Evolutionary conservation across 1,140 invertebrate genomes (phyloP), one percentile per base, ranked within the genome.

Genomic region (Leptestheria dahalacensis): DNA sequence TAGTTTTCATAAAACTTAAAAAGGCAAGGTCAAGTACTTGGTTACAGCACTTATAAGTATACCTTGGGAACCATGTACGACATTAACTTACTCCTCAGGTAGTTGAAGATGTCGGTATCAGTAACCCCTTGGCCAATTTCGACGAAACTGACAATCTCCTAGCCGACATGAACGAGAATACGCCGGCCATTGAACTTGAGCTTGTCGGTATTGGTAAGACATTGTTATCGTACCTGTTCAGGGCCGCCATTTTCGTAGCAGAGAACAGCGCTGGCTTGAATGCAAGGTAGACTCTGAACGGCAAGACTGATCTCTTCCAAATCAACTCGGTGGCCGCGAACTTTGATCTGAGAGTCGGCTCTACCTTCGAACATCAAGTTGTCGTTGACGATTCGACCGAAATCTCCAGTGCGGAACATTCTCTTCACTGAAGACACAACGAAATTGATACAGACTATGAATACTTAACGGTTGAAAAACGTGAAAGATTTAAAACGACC

Each of bases 311-410:
- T 81, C 74, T 91, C 88, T 0, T 78, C 74, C 15, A 91, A 70
- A 65, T 92, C 88, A 0, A 92, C 83, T n/a, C 88, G 72, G 66
- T 91, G 85, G 4, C 89, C 89, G 56, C 88, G 72, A 11, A 92
- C 83, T 73, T 92, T 92, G 0, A 92, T 78, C 70, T 92, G 89
- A 0, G 85, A 85, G 71, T 92, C 89, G 0, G 82, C 84, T 41
- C 89, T 77, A 0, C 89, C 89, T 66, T 90, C 85, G 66, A 83
- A 92, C 24, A 66, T 41, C 48, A 86, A 65, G 25, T 48, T 28
- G 25, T 47, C 57, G 41, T 58, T 51, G 28, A 55, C 60, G 23
- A 61, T 52, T 41, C 60, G 52, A 4, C 48, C 53, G 25, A 58
- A 61, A 25, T 61, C 60, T n/a, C 60, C 60, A 59, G 60, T 61